Base-by-base conservation (phyloP, 2,888 invertebrate genomes). In the Idaea aversata region DNA sequence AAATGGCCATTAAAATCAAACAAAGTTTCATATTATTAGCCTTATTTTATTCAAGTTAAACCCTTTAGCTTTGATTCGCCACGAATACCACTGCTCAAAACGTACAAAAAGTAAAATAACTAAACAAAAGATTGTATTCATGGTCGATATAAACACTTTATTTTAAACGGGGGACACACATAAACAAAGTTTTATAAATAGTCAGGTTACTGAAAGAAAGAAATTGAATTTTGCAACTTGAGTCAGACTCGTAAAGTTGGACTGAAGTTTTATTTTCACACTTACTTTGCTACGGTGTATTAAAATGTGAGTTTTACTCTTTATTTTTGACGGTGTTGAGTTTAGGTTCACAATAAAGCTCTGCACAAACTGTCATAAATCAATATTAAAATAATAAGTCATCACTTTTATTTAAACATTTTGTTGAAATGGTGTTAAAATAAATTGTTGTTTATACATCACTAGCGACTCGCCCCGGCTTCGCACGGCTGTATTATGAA, bases 211-310 rank as follows among this genome's bases (percentile, higher is more conserved):
- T 82, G 80, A 75, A 80, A 80, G 75, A 84, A 82, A 82, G 25
- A 82, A 88, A 87, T 87, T 87, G 85, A 85, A 87, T 85, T 81
- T 84, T 82, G 87, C 79, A 87, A 88, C 81, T 76, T 75, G 84
- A 88, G 77, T 78, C 75, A 70, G 63, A 66, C 61, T 72, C 75
- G 70, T 74, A 74, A 73, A 75, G 65, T 47, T 47, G 47, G 10
- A 3, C 47, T 47, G 47, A 10, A 47, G 47, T 47, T 47, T 47
- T 47, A 47, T 47, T 47, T 25, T 47, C 47, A 10, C 6, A 47
- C 47, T 47, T 47, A 47, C 13, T 47, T 47, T 47, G 47, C 47
- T 47, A 47, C 7, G 47, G 47, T 47, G 47, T 6, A 13, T 47
- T 47, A 47, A 47, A 47, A 13, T 13, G 36, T 36, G 36, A 10